Percentiles rank a stretch among this genome's conserved stretches.
Evolutionary conservation across 2,797 vertebrate genomes (phyloP).

Genomic region (Sebastes hopkinsi): DNA sequence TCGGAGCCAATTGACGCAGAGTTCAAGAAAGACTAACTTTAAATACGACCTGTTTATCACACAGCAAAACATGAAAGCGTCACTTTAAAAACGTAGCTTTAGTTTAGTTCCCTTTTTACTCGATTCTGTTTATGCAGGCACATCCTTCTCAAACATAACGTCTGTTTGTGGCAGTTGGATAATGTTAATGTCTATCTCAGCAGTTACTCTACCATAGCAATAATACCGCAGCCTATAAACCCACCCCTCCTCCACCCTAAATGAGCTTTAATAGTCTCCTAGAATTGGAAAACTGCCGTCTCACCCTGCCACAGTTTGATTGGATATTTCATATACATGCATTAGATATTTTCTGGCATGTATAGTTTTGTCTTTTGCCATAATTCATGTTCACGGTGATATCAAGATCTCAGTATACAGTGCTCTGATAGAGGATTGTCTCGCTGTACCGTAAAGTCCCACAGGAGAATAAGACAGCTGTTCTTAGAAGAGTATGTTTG

Average conservation of each 20-base stretch:
- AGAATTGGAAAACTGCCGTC: constrained; percentile 62
- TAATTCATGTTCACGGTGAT: constrained; percentile 54
- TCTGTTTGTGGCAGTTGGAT: constrained; percentile 36
- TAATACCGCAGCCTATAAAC: constrained; percentile 52
- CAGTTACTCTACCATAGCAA: constrained; percentile 46
- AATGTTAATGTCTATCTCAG: constrained; percentile 51
- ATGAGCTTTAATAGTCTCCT: constrained; percentile 63
- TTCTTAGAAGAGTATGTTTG: constrained; percentile 48
- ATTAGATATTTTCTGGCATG: constrained; percentile 52
- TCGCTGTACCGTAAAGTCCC: neutral
- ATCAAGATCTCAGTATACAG: constrained; percentile 20
- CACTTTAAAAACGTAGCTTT: neutral
- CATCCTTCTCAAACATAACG: constrained; percentile 23
- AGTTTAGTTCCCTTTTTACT: neutral
- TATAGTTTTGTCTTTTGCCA: constrained; percentile 44
- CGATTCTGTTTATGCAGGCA: neutral
- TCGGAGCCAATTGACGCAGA: constrained; percentile 30
- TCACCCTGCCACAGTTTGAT: constrained; percentile 57
- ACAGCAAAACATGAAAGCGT: neutral
- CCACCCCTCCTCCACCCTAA: constrained; percentile 40
- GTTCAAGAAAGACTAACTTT: constrained; percentile 24
- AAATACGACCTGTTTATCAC: constrained; percentile 8
- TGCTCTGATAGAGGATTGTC: constrained; percentile 14
- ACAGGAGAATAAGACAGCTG: constrained; percentile 34
- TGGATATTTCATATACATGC: constrained; percentile 58